These are phyloP conservation scores for Plusia festucae DNA, from an alignment of 2,888 invertebrate species.

Conservation along the genomic window DNA sequence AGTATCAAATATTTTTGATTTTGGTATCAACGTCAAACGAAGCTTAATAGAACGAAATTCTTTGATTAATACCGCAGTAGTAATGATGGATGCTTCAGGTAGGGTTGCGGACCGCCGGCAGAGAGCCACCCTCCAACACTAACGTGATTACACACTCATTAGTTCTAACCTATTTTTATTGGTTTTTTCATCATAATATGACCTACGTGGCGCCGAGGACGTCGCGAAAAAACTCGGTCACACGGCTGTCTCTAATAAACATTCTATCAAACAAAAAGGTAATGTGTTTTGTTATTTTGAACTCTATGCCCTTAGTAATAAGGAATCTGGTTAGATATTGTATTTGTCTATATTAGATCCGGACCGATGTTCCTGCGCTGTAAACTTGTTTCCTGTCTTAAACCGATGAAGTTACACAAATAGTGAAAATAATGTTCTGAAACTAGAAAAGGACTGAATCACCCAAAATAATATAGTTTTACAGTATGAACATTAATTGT, in stretches of 20 bases:
- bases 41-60: no score
- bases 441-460: neutral
- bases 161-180: conserved; percentile 80
- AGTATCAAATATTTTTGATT: neutral
- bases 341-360: conserved; percentile 28
- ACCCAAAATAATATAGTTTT: no score
- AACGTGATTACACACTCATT: conserved; percentile 87
- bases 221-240: conserved; percentile 52
- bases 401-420: conserved; percentile 14
- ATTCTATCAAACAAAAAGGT: neutral
- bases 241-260: conserved; percentile 18
- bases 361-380: conserved; percentile 27
- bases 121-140: conserved; percentile 82
- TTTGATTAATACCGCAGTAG: conserved; percentile 76
- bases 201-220: conserved; percentile 47
- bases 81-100: conserved; percentile 79
- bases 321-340: neutral
- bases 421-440: no score
- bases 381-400: conserved; percentile 49
- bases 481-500: no score
- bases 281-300: conserved; percentile 12
- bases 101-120: conserved; percentile 82
- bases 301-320: neutral
- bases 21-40: no score
- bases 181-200: conserved; percentile 71